phyloP scores from a whole-genome alignment of 2,797 vertebrate species.

The Sternotherus odoratus region DNA sequence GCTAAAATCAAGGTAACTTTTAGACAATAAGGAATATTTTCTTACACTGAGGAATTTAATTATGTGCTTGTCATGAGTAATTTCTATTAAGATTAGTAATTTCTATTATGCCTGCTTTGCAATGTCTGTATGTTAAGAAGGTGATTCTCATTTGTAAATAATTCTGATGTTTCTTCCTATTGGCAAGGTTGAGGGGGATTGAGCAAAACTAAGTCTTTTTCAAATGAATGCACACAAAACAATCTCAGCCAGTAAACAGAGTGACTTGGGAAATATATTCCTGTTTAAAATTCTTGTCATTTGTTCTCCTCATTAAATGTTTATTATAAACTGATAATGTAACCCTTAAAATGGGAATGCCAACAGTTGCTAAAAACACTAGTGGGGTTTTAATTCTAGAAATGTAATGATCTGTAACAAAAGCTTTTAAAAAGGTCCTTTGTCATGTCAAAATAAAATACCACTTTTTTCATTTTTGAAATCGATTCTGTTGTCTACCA shows the following conservation, averaged over 20 bases:
- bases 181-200: not conserved
- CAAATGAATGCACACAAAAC: not conserved
- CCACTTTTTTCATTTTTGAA: not conserved
- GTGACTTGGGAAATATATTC: not conserved
- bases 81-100: constrained; percentile 45
- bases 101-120: constrained; percentile 25
- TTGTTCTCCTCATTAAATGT: not conserved
- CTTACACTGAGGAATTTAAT: constrained; percentile 49
- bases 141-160: constrained; percentile 54
- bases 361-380: not conserved
- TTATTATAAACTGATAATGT: not conserved
- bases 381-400: not conserved
- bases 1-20: not conserved
- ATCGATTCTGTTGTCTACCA: not conserved
- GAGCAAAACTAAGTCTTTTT: constrained; percentile 46
- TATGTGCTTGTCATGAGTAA: not conserved
- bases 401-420: not conserved
- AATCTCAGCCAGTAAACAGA: not conserved
- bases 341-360: not conserved
- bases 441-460: not conserved
- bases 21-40: not conserved
- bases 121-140: constrained; percentile 7
- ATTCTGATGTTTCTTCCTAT: constrained; percentile 34
- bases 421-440: not conserved
- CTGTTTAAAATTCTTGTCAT: not conserved